A percentile compares a stretch with the other conserved stretches of the same genome.
These are phyloP conservation scores for Rhinogobius similis DNA, from an alignment of 2,113 vertebrate species.

Conservation along the genomic window DNA sequence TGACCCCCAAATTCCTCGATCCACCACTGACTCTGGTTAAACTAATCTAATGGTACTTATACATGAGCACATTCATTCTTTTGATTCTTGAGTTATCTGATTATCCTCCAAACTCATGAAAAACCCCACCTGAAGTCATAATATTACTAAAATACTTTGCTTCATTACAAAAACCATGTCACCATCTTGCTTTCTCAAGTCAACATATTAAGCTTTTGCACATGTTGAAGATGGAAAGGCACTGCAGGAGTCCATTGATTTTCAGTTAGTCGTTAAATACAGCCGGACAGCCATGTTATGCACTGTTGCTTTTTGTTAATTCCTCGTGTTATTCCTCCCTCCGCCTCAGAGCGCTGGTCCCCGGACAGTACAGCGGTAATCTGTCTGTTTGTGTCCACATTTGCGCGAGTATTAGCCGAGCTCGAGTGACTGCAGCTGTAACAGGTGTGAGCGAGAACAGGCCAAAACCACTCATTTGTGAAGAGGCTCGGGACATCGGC, in stretches of 20 bases:
- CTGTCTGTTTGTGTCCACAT: neutral
- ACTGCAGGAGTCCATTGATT: neutral
- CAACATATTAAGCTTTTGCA: too few relatives aligned
- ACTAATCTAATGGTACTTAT: too few relatives aligned
- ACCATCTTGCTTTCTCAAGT: too few relatives aligned
- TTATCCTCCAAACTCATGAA: too few relatives aligned
- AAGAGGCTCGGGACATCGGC: conserved; percentile 2
- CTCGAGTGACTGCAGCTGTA: conserved; percentile 17
- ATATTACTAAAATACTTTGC: too few relatives aligned
- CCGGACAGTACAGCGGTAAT: neutral
- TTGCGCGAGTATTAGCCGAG: conserved; percentile 12
- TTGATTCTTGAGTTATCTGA: too few relatives aligned
- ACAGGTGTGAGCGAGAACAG: conserved; percentile 23
- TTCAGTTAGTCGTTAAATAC: neutral
- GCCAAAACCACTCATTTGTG: conserved; percentile 13
- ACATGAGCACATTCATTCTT: too few relatives aligned
- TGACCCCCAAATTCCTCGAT: too few relatives aligned
- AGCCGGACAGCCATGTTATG: neutral
- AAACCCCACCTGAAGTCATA: too few relatives aligned
- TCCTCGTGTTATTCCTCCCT: neutral
- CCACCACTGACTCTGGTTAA: too few relatives aligned
- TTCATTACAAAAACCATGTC: too few relatives aligned
- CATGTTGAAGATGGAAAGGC: too few relatives aligned
- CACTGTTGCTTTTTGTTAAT: neutral
- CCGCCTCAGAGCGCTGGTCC: neutral